These are phyloP conservation scores for Penaeus japonicus DNA, from an alignment of 1,140 invertebrate species.

Conservation along the genomic window DNA sequence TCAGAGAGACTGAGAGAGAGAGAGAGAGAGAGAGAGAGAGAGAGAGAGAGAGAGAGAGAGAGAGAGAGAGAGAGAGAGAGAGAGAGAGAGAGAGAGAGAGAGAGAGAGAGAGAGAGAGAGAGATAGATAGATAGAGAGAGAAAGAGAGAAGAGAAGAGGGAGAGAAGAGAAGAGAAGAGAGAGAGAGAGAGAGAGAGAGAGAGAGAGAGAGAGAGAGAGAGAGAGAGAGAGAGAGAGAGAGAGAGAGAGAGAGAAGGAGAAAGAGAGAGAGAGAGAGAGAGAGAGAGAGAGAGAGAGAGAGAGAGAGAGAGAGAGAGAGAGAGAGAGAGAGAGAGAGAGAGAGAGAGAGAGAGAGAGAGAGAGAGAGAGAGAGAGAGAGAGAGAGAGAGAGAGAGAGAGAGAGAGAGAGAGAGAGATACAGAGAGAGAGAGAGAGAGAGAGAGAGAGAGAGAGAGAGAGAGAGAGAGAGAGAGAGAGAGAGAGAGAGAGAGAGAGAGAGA, in stretches of 20 bases:
- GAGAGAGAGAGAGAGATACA: neutral
- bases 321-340: neutral
- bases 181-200: neutral
- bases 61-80: neutral
- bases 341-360: neutral
- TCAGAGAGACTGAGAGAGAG: neutral
- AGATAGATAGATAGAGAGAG: neutral
- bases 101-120: conserved; percentile 2
- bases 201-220: neutral
- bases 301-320: too few species aligned
- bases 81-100: neutral
- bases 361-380: neutral
- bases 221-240: neutral
- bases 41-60: neutral
- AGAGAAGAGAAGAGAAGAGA: neutral
- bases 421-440: neutral
- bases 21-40: neutral
- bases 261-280: too few species aligned
- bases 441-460: neutral
- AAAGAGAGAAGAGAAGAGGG: neutral
- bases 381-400: neutral
- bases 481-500: conserved; percentile 15
- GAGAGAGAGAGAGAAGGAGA: too few species aligned
- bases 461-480: conserved; percentile 8
- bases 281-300: too few species aligned